Base-by-base conservation (phyloP, 2,888 invertebrate species). In the Patella pellucida region DNA sequence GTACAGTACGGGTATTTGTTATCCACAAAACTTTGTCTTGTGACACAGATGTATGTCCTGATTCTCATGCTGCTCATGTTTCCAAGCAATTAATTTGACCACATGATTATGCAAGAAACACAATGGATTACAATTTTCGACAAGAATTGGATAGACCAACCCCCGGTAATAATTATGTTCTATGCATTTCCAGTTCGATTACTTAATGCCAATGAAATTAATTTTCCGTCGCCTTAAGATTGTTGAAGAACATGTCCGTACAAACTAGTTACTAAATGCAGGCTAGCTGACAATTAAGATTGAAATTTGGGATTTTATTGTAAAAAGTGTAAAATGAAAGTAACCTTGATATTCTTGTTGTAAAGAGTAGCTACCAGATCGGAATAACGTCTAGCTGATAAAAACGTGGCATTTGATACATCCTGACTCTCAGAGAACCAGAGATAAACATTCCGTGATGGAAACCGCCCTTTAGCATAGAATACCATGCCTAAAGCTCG, bases 351-450 rank as follows among this genome's bases (percentile, higher is more conserved):
- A 19, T 74, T 74, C 54, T 74, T 74, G 15, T 85, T 83, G 70
- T 85, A 86, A 15, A 85, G 80, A 12, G 80, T 79, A 71, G 81
- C 82, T 9, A 85, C 86, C 15, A 86, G 74, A 9, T 79, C 77
- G 2, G 85, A 85, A 77, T 84, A 87, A 23, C 84, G 81, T 41
- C 84, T 73, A 5, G 86, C 85, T 0, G 86, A 83, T 72, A 81
- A 79, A 71, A 86, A 85, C 1, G 86, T 85, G 2, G 83, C 82
- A 72, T 85, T 86, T 1, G 84, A 85, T 12, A 84, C 81, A 69
- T 86, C 85, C 69, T 87, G 86, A 71, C 81, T 83, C 70, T 87
- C 85, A 3, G 82, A 79, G 78, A 86, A 87, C 71, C 83, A 77
- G 16, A 87, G 80, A 71, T 87, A 86, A 11, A 85, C 84, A 19